Percentiles rank a stretch among this genome's conserved stretches.
Evolutionary conservation across 1,140 invertebrate species (phyloP).

Genomic region (Copidosoma floridanum): DNA sequence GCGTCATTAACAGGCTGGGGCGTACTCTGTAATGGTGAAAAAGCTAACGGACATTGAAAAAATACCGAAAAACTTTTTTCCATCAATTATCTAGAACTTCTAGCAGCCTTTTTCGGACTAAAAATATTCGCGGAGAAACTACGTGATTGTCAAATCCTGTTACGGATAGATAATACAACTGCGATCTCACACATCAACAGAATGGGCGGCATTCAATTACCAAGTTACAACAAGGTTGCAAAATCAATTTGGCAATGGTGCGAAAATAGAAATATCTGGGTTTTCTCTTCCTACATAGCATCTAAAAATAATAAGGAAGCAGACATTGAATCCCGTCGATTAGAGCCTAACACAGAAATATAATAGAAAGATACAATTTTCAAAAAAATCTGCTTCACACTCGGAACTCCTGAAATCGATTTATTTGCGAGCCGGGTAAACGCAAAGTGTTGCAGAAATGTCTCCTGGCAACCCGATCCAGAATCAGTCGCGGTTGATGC

Average conservation of each 20-base stretch:
- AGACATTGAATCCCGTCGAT: slow-evolving; percentile 30
- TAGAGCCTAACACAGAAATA: slow-evolving; percentile 19
- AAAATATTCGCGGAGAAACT: slow-evolving; percentile 38
- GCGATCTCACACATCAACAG: slow-evolving; percentile 48
- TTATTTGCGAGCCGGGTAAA: slow-evolving; percentile 24
- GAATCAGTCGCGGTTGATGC: not conserved
- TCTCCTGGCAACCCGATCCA: slow-evolving; percentile 7
- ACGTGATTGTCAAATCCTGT: slow-evolving; percentile 38
- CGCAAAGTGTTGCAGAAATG: slow-evolving; percentile 7
- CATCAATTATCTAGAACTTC: slow-evolving; percentile 17
- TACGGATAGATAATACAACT: slow-evolving; percentile 47
- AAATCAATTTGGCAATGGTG: slow-evolving; percentile 33
- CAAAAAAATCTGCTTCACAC: slow-evolving; percentile 24
- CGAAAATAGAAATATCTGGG: slow-evolving; percentile 27
- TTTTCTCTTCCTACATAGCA: slow-evolving; percentile 35
- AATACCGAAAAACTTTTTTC: not conserved
- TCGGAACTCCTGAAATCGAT: slow-evolving; percentile 16
- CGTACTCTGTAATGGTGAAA: slow-evolving; percentile 24
- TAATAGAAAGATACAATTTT: slow-evolving; percentile 10
- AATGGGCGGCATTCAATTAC: slow-evolving; percentile 32
- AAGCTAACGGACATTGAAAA: slow-evolving; percentile 18
- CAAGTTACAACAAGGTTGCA: not conserved
- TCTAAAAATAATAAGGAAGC: slow-evolving; percentile 30
- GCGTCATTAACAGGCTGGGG: not conserved
- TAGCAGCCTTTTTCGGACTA: slow-evolving; percentile 30